A percentile compares a stretch with the other conserved stretches of the same genome.
phyloP scores from a whole-genome alignment of 1,140 invertebrate genomes.

The Maniola jurtina region DNA sequence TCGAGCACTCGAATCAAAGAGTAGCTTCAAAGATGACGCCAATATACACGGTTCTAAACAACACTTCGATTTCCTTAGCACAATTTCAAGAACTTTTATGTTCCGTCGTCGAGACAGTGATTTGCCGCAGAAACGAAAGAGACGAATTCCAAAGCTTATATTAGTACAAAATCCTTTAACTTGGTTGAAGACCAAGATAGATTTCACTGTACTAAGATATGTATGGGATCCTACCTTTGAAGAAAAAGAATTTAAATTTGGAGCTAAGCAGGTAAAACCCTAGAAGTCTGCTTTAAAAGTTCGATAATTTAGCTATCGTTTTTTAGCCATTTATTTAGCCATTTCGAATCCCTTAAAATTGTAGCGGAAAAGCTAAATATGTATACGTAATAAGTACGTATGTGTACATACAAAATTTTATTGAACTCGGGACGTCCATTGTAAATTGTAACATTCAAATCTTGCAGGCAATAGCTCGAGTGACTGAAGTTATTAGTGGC shows the following conservation, averaged over 20 bases:
- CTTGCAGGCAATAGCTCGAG: constrained; percentile 60
- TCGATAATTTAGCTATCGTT: too few relatives aligned
- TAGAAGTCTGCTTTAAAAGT: too few relatives aligned
- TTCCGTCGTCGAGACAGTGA: constrained; percentile 42
- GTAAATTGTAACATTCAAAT: too few relatives aligned
- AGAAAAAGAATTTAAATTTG: constrained; percentile 66
- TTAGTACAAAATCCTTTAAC: constrained; percentile 67
- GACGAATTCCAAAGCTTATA: constrained; percentile 61
- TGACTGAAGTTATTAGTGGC: constrained; percentile 63
- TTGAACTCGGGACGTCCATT: too few relatives aligned
- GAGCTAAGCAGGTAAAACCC: constrained; percentile 57
- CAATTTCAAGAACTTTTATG: constrained; percentile 41
- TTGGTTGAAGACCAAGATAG: constrained; percentile 68
- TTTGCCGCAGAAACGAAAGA: constrained; percentile 42
- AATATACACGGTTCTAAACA: constrained; percentile 18
- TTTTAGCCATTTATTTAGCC: too few relatives aligned
- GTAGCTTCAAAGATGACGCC: constrained; percentile 21
- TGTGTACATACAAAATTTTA: too few relatives aligned
- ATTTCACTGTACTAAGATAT: constrained; percentile 58
- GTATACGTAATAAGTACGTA: too few relatives aligned
- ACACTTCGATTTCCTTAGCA: constrained; percentile 34
- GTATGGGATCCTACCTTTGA: constrained; percentile 64
- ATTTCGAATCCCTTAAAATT: too few relatives aligned
- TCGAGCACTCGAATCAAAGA: constrained; percentile 41
- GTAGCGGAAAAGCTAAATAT: too few relatives aligned